Conservation (phyloP, 2,888 invertebrate species). For the Lepidochrysops patricia region DNA sequence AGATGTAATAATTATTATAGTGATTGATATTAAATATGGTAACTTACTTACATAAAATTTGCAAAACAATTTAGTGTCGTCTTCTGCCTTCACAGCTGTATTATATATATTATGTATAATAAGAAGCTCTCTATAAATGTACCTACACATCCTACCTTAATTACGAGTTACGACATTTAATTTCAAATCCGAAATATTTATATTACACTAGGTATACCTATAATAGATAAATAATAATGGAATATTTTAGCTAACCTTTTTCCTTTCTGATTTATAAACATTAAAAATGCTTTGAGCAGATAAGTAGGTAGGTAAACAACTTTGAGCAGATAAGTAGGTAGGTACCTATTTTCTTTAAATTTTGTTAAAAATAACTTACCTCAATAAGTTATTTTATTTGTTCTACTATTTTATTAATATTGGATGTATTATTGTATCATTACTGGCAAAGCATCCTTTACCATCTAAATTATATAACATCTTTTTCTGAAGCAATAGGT, state of each 20-base stretch:
- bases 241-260: background rate
- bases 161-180: background rate
- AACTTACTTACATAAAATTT: background rate
- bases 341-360: slow-evolving; percentile 36
- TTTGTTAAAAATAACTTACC: slow-evolving; percentile 67
- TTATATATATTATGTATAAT: too few species aligned
- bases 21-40: slow-evolving; percentile 8
- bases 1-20: slow-evolving; percentile 16
- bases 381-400: slow-evolving; percentile 67
- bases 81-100: background rate
- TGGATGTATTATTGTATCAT: slow-evolving; percentile 44
- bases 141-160: too few species aligned
- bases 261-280: background rate
- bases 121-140: slow-evolving; percentile 20
- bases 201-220: background rate
- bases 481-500: background rate
- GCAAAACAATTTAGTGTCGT: background rate
- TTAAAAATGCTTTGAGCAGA: too few species aligned
- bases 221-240: background rate
- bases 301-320: too few species aligned
- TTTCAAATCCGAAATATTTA: background rate
- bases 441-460: slow-evolving; percentile 22
- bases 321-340: too few species aligned
- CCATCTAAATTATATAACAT: slow-evolving; percentile 3
- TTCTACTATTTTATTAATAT: slow-evolving; percentile 45